Conservation (phyloP, 2,797 vertebrate species). For the Aratinga solstitialis region DNA sequence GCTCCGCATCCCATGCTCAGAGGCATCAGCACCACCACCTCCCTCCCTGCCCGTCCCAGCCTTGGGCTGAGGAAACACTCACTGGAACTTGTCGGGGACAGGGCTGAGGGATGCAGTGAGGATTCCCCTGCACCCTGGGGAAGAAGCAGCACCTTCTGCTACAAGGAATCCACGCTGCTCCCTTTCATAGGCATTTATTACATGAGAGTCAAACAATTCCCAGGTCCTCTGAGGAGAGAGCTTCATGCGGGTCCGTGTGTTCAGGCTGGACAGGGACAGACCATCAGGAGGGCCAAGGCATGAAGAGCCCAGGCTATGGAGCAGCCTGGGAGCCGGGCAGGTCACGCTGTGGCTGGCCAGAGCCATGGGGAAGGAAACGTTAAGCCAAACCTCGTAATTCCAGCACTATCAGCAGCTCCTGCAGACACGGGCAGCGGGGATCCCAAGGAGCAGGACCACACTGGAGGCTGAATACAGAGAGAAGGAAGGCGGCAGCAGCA, state of each 20-base stretch:
- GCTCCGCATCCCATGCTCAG: accelerated
- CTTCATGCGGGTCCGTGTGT: accelerated
- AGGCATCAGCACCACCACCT: not conserved
- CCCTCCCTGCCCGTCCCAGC: not conserved
- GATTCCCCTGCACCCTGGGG: accelerated
- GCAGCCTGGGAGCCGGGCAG: not conserved
- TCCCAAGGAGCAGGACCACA: not conserved
- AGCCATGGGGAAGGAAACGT: accelerated
- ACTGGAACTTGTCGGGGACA: not conserved
- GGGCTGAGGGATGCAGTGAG: accelerated
- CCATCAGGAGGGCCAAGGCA: accelerated
- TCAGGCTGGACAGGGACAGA: not conserved
- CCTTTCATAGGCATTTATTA: not conserved
- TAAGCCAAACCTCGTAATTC: not conserved
- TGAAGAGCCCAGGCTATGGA: not conserved
- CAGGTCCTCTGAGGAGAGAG: not conserved
- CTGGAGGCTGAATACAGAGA: accelerated
- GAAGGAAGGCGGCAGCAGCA: not conserved
- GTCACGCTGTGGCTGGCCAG: accelerated
- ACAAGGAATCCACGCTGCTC: not conserved
- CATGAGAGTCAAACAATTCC: accelerated
- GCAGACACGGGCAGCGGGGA: accelerated
- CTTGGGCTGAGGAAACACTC: not conserved
- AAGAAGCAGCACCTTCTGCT: not conserved
- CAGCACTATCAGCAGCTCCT: not conserved